Base-by-base conservation (phyloP, 2,113 vertebrate species). In the Poecilia latipinna region DNA sequence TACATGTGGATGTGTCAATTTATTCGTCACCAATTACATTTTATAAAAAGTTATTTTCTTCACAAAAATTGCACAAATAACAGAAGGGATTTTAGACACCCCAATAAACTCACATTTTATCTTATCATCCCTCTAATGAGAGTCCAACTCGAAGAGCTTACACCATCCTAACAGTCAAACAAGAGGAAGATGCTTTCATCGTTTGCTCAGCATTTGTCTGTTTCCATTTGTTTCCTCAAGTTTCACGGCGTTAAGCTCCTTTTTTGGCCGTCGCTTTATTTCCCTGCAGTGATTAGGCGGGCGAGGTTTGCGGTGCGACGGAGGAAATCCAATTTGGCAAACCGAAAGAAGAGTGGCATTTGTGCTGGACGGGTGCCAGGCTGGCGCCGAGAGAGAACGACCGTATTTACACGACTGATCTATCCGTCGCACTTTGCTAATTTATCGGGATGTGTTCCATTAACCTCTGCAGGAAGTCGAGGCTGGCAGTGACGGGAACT, bases 371-470 rank as follows among this genome's bases (percentile, higher is more conserved):
- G 29, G 12, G 39, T 26, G 71, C 78, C 73, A 74, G 61, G 65
- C 24, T 4, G 31, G 61, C 8, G 42, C 57, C 28, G 63, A n/a
- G 48, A 65, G 32, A 73, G 28, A 13, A 24, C 44, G 39, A 29
- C 35, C 22, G 48, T 28, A 28, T 71, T 66, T 67, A 62, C 29
- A 62, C 42, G 63, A 65, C 51, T 69, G 22, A 68, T 70, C 17
- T 48, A 48, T 67, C 51, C 71, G 61, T 68, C 70, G 78, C 57
- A 82, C 48, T 32, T 72, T 77, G 65, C 48, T 82, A 29, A 72
- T 78, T 65, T 44, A 74, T 78, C 71, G 60, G 72, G 62, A 61
- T 75, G 72, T 26, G 19, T 73, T 64, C 82, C 75, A 74, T 78
- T 72, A 64, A 65, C 63, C 74, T 74, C 65, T 35, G 74, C 15